These are phyloP conservation scores for Tachina grossa DNA, from an alignment of 2,888 invertebrate genomes.

Conservation along the genomic window DNA sequence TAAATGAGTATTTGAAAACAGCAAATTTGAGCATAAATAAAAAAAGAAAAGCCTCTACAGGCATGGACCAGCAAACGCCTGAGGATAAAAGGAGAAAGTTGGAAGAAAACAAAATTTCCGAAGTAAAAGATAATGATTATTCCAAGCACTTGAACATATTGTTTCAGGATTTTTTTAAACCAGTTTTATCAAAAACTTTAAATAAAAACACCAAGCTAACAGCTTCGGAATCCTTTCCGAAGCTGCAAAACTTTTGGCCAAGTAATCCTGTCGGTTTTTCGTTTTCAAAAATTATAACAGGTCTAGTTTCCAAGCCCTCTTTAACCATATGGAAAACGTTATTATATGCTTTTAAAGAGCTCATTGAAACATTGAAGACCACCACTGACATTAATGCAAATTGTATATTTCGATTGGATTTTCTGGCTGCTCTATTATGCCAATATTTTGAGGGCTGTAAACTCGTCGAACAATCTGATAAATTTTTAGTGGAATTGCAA, in stretches of 20 bases:
- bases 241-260: constrained; percentile 78
- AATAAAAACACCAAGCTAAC: constrained; percentile 25
- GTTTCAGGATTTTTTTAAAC: constrained; percentile 73
- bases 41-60: constrained; percentile 66
- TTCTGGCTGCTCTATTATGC: constrained; percentile 78
- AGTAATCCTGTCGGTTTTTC: constrained; percentile 76
- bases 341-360: constrained; percentile 76
- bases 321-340: constrained; percentile 81
- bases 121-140: not conserved
- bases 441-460: constrained; percentile 80
- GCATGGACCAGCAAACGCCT: constrained; percentile 3
- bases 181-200: not conserved
- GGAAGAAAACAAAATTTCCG: not conserved
- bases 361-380: constrained; percentile 70
- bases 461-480: constrained; percentile 80
- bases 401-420: constrained; percentile 78
- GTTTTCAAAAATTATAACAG: constrained; percentile 79
- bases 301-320: constrained; percentile 80
- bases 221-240: constrained; percentile 69
- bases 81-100: constrained; percentile 40
- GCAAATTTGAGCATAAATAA: constrained; percentile 59
- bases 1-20: constrained; percentile 76
- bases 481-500: constrained; percentile 75
- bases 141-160: constrained; percentile 73
- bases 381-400: constrained; percentile 73